Evolutionary conservation across 1,140 invertebrate species (phyloP).

Genomic region (Drosophila miranda): DNA sequence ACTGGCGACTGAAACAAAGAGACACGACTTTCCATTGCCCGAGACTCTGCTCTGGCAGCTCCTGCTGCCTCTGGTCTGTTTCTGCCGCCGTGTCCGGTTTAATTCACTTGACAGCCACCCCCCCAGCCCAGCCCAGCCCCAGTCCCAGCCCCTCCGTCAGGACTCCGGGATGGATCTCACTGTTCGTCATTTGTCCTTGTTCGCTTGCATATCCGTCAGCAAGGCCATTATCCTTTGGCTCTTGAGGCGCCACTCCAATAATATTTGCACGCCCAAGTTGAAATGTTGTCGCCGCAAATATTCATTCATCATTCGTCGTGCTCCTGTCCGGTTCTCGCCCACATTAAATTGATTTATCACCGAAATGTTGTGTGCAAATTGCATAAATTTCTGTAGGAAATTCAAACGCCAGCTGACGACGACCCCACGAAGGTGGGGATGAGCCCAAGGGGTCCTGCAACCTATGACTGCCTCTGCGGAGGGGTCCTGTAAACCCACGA

Average conservation of each 20-base stretch:
- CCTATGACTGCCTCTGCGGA: neutral
- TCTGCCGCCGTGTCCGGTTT: conserved; percentile 10
- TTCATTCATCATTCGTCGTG: conserved; percentile 61
- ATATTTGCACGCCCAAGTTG: conserved; percentile 67
- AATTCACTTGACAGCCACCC: conserved; percentile 19
- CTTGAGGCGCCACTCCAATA: conserved; percentile 53
- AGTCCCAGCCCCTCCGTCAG: neutral
- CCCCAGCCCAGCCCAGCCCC: neutral
- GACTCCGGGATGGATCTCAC: neutral
- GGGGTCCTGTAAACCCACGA: conserved; percentile 3
- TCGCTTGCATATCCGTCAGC: conserved; percentile 43
- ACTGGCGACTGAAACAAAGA: neutral
- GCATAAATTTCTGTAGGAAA: conserved; percentile 60
- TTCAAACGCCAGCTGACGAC: conserved; percentile 34
- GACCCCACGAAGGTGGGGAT: conserved; percentile 15
- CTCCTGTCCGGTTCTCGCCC: conserved; percentile 22
- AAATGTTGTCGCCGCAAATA: conserved; percentile 67
- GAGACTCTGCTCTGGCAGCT: too few species aligned
- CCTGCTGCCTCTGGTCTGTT: too few species aligned
- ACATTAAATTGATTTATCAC: conserved; percentile 71
- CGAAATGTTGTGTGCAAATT: conserved; percentile 53
- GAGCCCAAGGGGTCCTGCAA: too few species aligned
- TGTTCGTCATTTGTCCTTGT: conserved; percentile 20
- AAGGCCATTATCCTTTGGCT: conserved; percentile 48
- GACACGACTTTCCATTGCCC: neutral